Conservation (phyloP, 2,888 invertebrate species). For the Taenaris catops region DNA sequence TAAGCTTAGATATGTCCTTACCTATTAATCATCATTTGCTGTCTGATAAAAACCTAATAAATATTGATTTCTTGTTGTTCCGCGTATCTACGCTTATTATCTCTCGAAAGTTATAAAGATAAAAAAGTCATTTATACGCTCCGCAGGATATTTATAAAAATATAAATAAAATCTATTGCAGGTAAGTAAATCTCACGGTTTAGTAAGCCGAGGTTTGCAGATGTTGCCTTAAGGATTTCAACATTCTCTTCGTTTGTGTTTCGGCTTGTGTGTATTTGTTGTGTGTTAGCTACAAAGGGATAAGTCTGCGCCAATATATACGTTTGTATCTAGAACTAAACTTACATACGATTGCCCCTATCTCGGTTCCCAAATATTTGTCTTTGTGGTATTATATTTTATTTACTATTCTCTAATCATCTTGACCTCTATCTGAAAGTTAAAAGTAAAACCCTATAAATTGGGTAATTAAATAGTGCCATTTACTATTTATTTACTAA, state of each 20-base stretch:
- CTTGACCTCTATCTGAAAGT: too few species aligned
- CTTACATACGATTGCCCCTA: too few species aligned
- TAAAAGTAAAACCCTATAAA: too few species aligned
- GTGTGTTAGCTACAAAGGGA: conserved; percentile 1
- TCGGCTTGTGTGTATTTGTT: neutral
- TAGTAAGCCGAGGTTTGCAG: neutral
- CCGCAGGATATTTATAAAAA: neutral
- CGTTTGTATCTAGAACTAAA: neutral
- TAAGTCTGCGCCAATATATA: neutral
- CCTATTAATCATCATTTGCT: conserved; percentile 3
- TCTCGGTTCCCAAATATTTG: too few species aligned
- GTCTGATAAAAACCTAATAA: conserved; percentile 3
- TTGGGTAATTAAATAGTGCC: too few species aligned
- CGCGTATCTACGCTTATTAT: neutral
- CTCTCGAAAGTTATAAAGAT: too few species aligned
- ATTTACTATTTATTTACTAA: too few species aligned
- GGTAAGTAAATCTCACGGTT: neutral
- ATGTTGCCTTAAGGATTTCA: neutral
- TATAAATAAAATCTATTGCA: too few species aligned
- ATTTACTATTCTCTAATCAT: too few species aligned
- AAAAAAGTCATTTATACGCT: too few species aligned
- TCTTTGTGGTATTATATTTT: too few species aligned
- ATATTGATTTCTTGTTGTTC: conserved; percentile 1
- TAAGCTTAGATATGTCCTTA: neutral
- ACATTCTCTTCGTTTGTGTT: conserved; percentile 1